A percentile compares a stretch with the other conserved stretches of the same genome.
Conservation (phyloP, 2,797 vertebrate genomes). For the Austrolebias charrua region DNA sequence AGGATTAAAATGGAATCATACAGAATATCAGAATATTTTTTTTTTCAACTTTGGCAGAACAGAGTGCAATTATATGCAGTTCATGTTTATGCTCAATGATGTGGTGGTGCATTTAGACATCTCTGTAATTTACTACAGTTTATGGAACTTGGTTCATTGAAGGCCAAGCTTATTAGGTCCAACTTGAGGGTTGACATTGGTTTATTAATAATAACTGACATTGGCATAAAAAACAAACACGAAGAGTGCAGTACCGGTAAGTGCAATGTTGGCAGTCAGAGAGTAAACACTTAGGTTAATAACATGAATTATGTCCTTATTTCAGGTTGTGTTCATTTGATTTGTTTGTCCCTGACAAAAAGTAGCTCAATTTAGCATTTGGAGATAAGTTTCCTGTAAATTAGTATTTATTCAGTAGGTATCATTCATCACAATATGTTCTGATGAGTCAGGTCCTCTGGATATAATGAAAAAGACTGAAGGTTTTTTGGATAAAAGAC, state of each 20-base stretch:
- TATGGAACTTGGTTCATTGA: neutral
- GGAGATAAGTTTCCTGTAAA: neutral
- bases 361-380: neutral
- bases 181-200: neutral
- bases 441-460: too few species aligned
- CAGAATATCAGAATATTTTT: too few species aligned
- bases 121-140: neutral
- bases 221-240: conserved; percentile 3
- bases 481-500: too few species aligned
- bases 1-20: too few species aligned
- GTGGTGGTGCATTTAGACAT: neutral
- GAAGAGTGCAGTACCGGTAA: conserved; percentile 5
- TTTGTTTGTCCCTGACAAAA: neutral
- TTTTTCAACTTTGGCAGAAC: too few species aligned
- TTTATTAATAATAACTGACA: conserved; percentile 13
- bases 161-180: neutral
- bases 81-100: neutral
- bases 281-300: conserved; percentile 2
- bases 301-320: neutral
- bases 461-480: too few species aligned
- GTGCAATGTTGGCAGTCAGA: conserved; percentile 10
- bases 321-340: conserved; percentile 2
- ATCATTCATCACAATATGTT: too few species aligned
- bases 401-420: neutral
- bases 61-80: too few species aligned